Conservation (phyloP, 1,140 invertebrate genomes). For the Thaumatotibia leucotreta region DNA sequence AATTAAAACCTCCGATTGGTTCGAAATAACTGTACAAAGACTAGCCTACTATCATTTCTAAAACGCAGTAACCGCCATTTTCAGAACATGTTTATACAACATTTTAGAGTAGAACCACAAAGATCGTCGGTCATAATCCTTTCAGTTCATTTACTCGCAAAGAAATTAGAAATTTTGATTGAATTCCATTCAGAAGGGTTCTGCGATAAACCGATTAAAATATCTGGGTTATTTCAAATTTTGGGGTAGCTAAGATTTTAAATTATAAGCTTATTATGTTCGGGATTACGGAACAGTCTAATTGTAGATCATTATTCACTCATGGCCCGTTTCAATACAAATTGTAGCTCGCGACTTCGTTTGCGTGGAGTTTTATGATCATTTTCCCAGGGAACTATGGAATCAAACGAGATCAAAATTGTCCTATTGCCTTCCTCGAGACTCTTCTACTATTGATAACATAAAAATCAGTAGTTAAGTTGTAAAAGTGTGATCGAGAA, state of each 20-base stretch:
- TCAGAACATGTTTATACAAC: not conserved
- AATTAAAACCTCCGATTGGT: not conserved
- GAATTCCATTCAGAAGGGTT: not conserved
- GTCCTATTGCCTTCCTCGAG: too few species aligned
- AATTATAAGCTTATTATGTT: not conserved
- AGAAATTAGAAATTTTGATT: not conserved
- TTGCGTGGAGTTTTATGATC: too few species aligned
- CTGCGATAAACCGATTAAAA: not conserved
- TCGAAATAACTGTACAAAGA: not conserved
- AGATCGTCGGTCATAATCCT: not conserved
- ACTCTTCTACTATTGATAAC: too few species aligned
- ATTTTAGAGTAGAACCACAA: not conserved
- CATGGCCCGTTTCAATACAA: too few species aligned
- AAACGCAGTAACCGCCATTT: not conserved
- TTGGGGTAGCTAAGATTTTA: not conserved
- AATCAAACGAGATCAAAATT: too few species aligned
- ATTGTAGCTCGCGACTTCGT: too few species aligned
- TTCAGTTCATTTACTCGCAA: not conserved
- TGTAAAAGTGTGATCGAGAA: too few species aligned
- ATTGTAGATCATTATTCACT: too few species aligned
- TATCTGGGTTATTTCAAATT: not conserved
- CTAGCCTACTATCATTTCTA: not conserved
- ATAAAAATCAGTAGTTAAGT: too few species aligned
- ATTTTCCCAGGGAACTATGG: too few species aligned
- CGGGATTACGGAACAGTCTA: not conserved